Evolutionary conservation across 2,888 invertebrate genomes (phyloP).

Genomic region (Ptychoptera albimana): DNA sequence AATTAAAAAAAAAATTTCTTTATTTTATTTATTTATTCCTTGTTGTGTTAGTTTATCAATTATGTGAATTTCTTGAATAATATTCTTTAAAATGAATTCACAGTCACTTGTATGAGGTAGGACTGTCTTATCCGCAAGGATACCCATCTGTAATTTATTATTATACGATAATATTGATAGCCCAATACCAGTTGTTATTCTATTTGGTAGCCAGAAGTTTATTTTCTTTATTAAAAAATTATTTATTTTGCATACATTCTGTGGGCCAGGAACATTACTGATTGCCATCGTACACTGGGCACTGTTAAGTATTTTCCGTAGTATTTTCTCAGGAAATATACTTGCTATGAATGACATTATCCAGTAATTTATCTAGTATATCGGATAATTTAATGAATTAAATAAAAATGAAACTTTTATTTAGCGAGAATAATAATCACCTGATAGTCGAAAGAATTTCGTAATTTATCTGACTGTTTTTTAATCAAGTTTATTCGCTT

Average conservation of each 20-base stretch:
- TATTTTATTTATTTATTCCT: too few species aligned
- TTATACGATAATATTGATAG: slow-evolving; percentile 35
- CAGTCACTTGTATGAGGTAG: slow-evolving; percentile 26
- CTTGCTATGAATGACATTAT: slow-evolving; percentile 31
- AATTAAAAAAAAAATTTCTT: too few species aligned
- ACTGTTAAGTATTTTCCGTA: slow-evolving; percentile 28
- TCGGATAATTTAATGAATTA: slow-evolving; percentile 1
- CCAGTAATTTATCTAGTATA: slow-evolving; percentile 32
- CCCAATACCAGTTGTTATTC: slow-evolving; percentile 34
- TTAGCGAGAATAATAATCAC: too few species aligned
- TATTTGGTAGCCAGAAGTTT: slow-evolving; percentile 35
- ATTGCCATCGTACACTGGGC: slow-evolving; percentile 34
- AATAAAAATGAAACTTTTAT: not conserved
- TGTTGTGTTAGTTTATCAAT: too few species aligned
- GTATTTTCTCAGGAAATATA: slow-evolving; percentile 29
- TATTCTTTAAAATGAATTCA: slow-evolving; percentile 20
- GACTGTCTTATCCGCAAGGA: slow-evolving; percentile 32
- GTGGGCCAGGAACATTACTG: slow-evolving; percentile 37
- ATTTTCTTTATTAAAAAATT: slow-evolving; percentile 30
- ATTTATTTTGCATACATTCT: slow-evolving; percentile 26
- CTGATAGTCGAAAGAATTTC: too few species aligned
- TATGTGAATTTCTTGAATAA: too few species aligned
- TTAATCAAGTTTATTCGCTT: too few species aligned
- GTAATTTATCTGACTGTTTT: too few species aligned
- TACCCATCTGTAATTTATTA: slow-evolving; percentile 31